A percentile compares a stretch with the other conserved stretches of the same genome.
Conservation (phyloP, 92 coral and sea anemone species). For the Meandrina meandrites region DNA sequence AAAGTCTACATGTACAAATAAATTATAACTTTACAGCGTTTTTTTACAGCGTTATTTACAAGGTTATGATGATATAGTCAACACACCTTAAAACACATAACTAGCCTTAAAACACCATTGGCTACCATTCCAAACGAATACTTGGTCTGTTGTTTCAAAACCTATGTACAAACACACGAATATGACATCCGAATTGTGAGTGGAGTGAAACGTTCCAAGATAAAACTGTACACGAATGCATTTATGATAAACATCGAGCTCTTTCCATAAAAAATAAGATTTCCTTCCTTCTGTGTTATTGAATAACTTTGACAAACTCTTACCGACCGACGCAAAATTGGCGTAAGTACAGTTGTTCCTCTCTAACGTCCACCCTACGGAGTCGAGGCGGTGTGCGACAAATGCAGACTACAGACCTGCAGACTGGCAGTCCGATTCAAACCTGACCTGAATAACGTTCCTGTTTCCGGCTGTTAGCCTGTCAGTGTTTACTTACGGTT, state of each 20-base stretch:
- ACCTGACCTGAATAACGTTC: too few relatives aligned
- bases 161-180: neutral
- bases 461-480: too few relatives aligned
- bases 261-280: conserved; percentile 19
- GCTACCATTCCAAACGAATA: neutral
- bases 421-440: too few relatives aligned
- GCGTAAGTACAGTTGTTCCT: too few relatives aligned
- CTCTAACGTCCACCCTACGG: too few relatives aligned
- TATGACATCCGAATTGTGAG: neutral
- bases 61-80: neutral
- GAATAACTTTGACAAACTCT: neutral
- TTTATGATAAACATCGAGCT: neutral
- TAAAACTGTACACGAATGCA: neutral
- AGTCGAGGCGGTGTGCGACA: too few relatives aligned
- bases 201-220: neutral
- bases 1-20: neutral
- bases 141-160: neutral
- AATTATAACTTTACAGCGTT: too few relatives aligned
- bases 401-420: too few relatives aligned
- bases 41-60: neutral
- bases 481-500: too few relatives aligned
- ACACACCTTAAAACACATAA: neutral
- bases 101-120: neutral
- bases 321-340: neutral
- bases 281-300: neutral